A percentile compares a stretch with the other conserved stretches of the same genome.
These are phyloP conservation scores for Tetanocera ferruginea DNA, from an alignment of 2,888 invertebrate species.

Conservation along the genomic window DNA sequence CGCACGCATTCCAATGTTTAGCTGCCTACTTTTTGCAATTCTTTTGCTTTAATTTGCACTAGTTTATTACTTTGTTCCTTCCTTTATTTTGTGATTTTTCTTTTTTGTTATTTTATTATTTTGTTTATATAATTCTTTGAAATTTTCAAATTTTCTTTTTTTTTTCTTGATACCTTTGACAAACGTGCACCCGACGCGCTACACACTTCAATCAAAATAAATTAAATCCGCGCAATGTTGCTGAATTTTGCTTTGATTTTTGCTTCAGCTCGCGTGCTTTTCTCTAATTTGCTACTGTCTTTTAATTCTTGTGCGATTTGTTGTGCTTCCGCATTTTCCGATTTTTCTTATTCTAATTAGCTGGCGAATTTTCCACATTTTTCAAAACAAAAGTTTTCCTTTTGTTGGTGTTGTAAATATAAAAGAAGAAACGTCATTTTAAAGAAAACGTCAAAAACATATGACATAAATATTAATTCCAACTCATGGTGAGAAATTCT, in stretches of 20 bases:
- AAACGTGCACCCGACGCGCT: slow-evolving; percentile 1
- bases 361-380: background rate
- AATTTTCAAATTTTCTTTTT: background rate
- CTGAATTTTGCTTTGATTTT: background rate
- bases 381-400: background rate
- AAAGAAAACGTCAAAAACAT: slow-evolving; percentile 28
- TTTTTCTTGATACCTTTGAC: slow-evolving; percentile 1
- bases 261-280: background rate
- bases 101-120: slow-evolving; percentile 5
- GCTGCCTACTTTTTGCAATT: background rate
- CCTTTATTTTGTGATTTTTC: slow-evolving; percentile 10
- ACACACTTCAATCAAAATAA: slow-evolving; percentile 23
- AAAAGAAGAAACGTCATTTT: background rate
- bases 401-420: background rate
- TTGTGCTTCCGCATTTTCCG: slow-evolving; percentile 9
- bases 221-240: background rate
- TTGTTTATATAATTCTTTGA: slow-evolving; percentile 29
- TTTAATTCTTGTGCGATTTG: slow-evolving; percentile 2
- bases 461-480: background rate
- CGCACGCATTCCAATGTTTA: slow-evolving; percentile 5
- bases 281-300: background rate
- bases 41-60: slow-evolving; percentile 1
- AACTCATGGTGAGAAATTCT: background rate
- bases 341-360: background rate
- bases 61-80: slow-evolving; percentile 1